These are phyloP conservation scores for Acleris literana DNA, from an alignment of 2,888 invertebrate genomes.

Conservation along the genomic window DNA sequence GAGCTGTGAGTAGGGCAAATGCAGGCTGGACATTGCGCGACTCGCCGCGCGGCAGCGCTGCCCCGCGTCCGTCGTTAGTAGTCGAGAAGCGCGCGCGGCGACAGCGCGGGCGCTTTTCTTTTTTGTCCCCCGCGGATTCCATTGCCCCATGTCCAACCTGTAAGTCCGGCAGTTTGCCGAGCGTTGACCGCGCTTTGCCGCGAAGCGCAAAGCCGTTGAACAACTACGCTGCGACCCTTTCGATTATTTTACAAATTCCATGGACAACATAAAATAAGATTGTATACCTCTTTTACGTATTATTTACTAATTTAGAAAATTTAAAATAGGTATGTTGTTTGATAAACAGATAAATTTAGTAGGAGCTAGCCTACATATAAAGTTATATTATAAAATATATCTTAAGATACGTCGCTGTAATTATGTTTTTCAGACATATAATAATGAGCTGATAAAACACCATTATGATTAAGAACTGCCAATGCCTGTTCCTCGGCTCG, in stretches of 20 bases:
- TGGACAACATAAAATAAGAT: slow-evolving; percentile 5
- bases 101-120: slow-evolving; percentile 68
- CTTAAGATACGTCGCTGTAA: too few relatives aligned
- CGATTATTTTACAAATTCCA: slow-evolving; percentile 50
- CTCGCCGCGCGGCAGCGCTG: slow-evolving; percentile 6
- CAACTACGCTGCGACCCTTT: slow-evolving; percentile 68
- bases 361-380: too few relatives aligned
- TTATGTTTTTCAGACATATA: too few relatives aligned
- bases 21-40: slow-evolving; percentile 2
- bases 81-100: slow-evolving; percentile 62
- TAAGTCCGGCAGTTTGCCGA: slow-evolving; percentile 82
- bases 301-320: not conserved
- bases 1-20: slow-evolving; percentile 1
- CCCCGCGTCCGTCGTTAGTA: slow-evolving; percentile 51
- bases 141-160: slow-evolving; percentile 80
- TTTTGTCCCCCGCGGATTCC: slow-evolving; percentile 80
- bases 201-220: slow-evolving; percentile 70
- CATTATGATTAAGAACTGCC: too few relatives aligned
- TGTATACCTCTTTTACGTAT: not conserved
- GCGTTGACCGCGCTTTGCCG: slow-evolving; percentile 77
- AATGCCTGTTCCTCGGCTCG: too few relatives aligned
- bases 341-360: too few relatives aligned
- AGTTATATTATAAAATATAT: too few relatives aligned
- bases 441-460: too few relatives aligned
- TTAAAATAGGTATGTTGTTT: not conserved